Percentiles rank a stretch among this genome's conserved stretches.
Conservation (phyloP, 2,113 vertebrate genomes). For the Lethenteron camtschaticum region DNA sequence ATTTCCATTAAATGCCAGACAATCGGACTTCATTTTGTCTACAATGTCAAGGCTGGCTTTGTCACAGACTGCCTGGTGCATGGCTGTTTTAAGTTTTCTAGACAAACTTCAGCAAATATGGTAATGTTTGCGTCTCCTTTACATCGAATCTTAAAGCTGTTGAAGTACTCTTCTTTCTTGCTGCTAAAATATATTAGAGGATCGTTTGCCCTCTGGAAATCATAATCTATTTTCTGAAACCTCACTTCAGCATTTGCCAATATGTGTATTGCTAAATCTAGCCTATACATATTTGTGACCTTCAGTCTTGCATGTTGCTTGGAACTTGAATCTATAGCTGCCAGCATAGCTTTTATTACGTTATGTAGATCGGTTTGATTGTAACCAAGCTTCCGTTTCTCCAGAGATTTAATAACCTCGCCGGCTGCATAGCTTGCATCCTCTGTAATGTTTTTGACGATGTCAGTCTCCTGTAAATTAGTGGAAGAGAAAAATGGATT, state of each 20-base stretch:
- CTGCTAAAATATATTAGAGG: slow-evolving; percentile 14
- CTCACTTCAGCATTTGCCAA: slow-evolving; percentile 12
- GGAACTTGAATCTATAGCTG: slow-evolving; percentile 13
- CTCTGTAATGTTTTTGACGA: fast-evolving
- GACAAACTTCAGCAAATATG: slow-evolving; percentile 21
- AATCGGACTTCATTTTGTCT: slow-evolving; percentile 6
- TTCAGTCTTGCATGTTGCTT: slow-evolving; percentile 8
- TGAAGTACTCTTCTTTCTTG: slow-evolving; percentile 24
- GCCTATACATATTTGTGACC: slow-evolving; percentile 12
- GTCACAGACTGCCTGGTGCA: too few relatives aligned
- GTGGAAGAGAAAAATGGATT: fast-evolving
- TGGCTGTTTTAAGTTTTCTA: slow-evolving; percentile 19
- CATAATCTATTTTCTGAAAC: slow-evolving; percentile 14
- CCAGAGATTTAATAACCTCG: slow-evolving; percentile 10
- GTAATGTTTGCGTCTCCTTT: slow-evolving; percentile 21
- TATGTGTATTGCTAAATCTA: slow-evolving; percentile 15
- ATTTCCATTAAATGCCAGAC: slow-evolving; percentile 24
- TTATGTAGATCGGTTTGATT: slow-evolving; percentile 14
- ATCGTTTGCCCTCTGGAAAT: too few relatives aligned
- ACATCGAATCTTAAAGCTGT: slow-evolving; percentile 8
- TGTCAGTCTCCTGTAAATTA: neutral
- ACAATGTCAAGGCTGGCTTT: too few relatives aligned
- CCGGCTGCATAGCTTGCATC: neutral
- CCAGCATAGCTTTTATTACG: slow-evolving; percentile 14
- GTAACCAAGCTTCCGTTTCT: slow-evolving; percentile 12